These are phyloP conservation scores for Zalophus californianus DNA, from an alignment of 2,797 vertebrate species.

Conservation along the genomic window DNA sequence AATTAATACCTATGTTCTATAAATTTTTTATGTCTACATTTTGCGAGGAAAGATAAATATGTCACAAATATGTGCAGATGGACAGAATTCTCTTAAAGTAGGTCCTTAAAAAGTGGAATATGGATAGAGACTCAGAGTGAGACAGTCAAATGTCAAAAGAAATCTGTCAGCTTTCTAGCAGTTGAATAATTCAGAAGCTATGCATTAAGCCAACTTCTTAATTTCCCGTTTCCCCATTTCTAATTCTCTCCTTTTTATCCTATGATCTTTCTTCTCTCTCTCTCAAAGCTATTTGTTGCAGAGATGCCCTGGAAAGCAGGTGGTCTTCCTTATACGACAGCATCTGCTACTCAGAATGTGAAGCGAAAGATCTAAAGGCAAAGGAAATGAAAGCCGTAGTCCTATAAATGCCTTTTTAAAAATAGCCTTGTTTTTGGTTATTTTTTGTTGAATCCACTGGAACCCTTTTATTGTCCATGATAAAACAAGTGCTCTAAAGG, in stretches of 20 bases:
- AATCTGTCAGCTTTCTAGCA: slow-evolving; percentile 78
- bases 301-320: slow-evolving; percentile 67
- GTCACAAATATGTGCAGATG: slow-evolving; percentile 65
- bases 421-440: slow-evolving; percentile 58
- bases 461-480: not conserved
- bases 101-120: slow-evolving; percentile 72
- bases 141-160: slow-evolving; percentile 83
- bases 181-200: slow-evolving; percentile 83
- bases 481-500: slow-evolving; percentile 62
- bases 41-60: slow-evolving; percentile 80
- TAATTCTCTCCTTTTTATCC: slow-evolving; percentile 76
- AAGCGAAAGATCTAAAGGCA: slow-evolving; percentile 66
- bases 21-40: slow-evolving; percentile 66
- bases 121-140: slow-evolving; percentile 69
- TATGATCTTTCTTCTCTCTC: slow-evolving; percentile 69
- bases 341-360: slow-evolving; percentile 71
- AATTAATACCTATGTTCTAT: slow-evolving; percentile 76
- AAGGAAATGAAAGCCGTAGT: slow-evolving; percentile 64
- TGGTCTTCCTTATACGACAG: slow-evolving; percentile 76
- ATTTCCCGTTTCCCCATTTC: slow-evolving; percentile 72
- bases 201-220: slow-evolving; percentile 80
- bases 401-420: slow-evolving; percentile 57
- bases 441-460: slow-evolving; percentile 62
- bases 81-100: slow-evolving; percentile 76
- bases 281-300: slow-evolving; percentile 69